phyloP scores from a whole-genome alignment of 2,888 invertebrate species.

The Caenorhabditis sp. region DNA sequence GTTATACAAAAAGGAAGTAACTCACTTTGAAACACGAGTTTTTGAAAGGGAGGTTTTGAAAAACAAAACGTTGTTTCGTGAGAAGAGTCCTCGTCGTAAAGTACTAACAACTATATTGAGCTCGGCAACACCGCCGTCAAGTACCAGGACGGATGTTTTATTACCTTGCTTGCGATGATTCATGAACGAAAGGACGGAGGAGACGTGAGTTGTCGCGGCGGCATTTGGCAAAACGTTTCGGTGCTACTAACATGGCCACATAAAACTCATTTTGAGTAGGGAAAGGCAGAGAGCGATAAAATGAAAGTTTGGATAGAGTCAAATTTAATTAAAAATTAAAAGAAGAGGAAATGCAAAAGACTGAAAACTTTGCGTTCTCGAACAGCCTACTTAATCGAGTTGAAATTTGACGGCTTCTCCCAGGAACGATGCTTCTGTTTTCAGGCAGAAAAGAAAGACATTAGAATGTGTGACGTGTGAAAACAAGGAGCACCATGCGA shows the following conservation, averaged over 20 bases:
- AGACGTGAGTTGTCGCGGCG: not conserved
- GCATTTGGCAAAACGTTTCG: too few relatives aligned
- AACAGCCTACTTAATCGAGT: slow-evolving; percentile 19
- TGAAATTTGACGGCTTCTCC: slow-evolving; percentile 21
- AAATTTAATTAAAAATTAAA: slow-evolving; percentile 54
- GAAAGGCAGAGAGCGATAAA: not conserved
- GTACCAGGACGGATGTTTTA: slow-evolving; percentile 17
- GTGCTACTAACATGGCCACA: not conserved
- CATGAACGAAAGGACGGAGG: slow-evolving; percentile 23
- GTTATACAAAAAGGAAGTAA: too few relatives aligned
- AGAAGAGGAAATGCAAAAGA: too few relatives aligned
- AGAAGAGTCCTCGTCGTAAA: slow-evolving; percentile 69
- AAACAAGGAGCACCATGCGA: slow-evolving; percentile 3
- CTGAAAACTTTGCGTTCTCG: slow-evolving; percentile 17
- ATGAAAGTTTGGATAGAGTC: slow-evolving; percentile 19
- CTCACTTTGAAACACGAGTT: too few relatives aligned
- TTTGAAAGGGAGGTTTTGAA: too few relatives aligned
- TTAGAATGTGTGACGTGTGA: not conserved
- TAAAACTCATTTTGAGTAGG: slow-evolving; percentile 30
- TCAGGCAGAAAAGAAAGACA: not conserved
- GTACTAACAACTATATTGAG: slow-evolving; percentile 77
- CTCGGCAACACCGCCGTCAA: slow-evolving; percentile 40
- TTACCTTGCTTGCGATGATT: slow-evolving; percentile 33
- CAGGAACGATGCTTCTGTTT: not conserved
- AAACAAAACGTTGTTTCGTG: not conserved